Percentiles rank a stretch among this genome's conserved stretches.
These are phyloP conservation scores for Zosterops japonicus DNA, from an alignment of 2,113 vertebrate genomes.

Conservation along the genomic window DNA sequence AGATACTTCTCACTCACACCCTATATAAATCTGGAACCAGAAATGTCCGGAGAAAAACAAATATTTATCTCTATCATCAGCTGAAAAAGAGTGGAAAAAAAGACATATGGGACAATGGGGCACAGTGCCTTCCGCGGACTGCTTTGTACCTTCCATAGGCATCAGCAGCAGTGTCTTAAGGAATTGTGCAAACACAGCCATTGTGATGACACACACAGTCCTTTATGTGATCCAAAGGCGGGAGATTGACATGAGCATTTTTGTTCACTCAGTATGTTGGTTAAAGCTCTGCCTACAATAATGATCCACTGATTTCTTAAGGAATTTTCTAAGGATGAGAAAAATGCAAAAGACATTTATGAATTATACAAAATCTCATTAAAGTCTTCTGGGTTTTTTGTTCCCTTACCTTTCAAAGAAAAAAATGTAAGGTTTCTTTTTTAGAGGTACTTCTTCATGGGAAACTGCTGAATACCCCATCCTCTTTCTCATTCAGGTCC, in stretches of 20 bases:
- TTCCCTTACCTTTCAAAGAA: neutral
- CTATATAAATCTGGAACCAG: conserved; percentile 9
- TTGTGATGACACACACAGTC: neutral
- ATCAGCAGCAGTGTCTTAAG: neutral
- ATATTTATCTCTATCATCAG: neutral
- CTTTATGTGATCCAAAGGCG: neutral
- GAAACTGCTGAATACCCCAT: neutral
- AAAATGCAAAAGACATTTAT: neutral
- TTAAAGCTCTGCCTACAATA: neutral
- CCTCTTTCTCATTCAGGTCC: neutral
- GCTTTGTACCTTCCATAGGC: neutral
- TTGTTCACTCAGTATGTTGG: neutral
- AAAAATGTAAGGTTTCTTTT: neutral
- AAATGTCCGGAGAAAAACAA: neutral
- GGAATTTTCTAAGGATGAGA: neutral
- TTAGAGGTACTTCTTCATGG: neutral
- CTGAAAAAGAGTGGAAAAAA: neutral
- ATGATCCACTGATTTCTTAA: neutral
- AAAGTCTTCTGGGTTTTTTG: neutral
- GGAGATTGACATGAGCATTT: conserved; percentile 21
- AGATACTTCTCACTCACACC: neutral
- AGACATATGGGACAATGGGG: neutral
- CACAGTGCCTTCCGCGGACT: neutral
- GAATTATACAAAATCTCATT: neutral
- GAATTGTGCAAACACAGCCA: neutral